Base-by-base conservation (phyloP, 2,113 vertebrate genomes). In the Platichthys flesus region DNA sequence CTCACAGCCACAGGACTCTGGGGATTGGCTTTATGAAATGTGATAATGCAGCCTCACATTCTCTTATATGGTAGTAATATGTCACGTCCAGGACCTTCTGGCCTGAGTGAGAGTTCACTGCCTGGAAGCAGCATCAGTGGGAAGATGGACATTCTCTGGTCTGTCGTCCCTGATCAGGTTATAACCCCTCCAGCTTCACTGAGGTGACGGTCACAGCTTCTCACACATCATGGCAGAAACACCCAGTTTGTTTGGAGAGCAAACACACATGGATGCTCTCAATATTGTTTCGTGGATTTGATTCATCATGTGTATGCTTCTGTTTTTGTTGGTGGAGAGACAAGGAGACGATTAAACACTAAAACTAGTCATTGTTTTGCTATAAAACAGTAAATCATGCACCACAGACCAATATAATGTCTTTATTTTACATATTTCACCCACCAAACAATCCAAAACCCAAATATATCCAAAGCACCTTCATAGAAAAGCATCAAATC, bases 41-140 rank as follows among this genome's bases (percentile, higher is more conserved):
- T 68, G 73, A 80, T 79, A 67, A 77, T 85, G 78, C 69, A 7
- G 56, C 12, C 71, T 71, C 10, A 65, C 40, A 42, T 75, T 51
- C 13, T 63, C 71, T 62, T 35, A 14, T 67, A 60, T 26, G 74
- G 68, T 28, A 21, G 56, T 71, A 26, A 51, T 26, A 51, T 51
- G 45, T 58, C 64, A 62, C 20, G 40, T 21, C 26, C 45, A 4
- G 65, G 65, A 66, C 14, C 9, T 23, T 62, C 0, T 74, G 47
- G 47, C 47, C 18, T 18, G 47, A 18, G 15, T 10, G 40, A 12
- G 40, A 42, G 9, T 51, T 51, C 6, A 18, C 16, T 4, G 5
- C 16, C 18, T 18, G 18, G 47, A 18, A 18, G 15, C 47, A 16
- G 47, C 7, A 31, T 18, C 7, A 15, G 47, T n/a, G 7, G 21